Evolutionary conservation across 2,797 vertebrate genomes (phyloP), one percentile per base, ranked within the genome.

Genomic region (Trachops cirrhosus): DNA sequence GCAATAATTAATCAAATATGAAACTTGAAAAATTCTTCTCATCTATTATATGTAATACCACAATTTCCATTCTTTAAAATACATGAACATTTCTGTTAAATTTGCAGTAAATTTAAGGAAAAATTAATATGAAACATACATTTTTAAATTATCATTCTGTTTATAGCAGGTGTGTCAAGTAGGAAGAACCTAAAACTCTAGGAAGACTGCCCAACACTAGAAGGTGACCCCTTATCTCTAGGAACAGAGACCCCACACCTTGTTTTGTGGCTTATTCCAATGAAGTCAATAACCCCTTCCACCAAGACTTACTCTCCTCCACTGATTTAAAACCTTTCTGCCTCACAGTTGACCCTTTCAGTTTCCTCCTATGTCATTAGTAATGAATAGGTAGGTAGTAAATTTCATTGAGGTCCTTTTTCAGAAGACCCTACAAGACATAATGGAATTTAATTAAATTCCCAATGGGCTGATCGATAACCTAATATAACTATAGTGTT

Each of bases 361-460:
- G 32, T 74, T 79, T 75, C 37, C 39, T 62, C 12, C 70, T 73
- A 73, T 52, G 16, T 92, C 26, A 62, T 77, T 92, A 74, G 29
- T 68, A 21, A 26, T 57, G 50, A 87, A 77, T 32, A 83, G 44
- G 22, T 39, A 86, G 24, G 91, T 0, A 39, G 50, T 37, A 89
- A 80, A 54, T 82, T 74, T 84, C 37, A 9, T 19, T 85, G 26
- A 92, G 48, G 9, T 1, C 39, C 4, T 78, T 82, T 94, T 93
- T 19, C 19, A 80, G 37, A 77, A 93, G 5, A 37, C 2, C 10
- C 4, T 73, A 1, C 19, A 71, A 59, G 3, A 85, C 34, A 41
- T 46, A 85, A 71, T 6, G 74, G 21, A 95, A 95, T 70, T 71
- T 84, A 29, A 67, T 64, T 80, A 88, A 85, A 85, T 26, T 88